Evolutionary conservation across 2,888 invertebrate genomes (phyloP), one percentile per base, ranked within the genome.

Genomic region (Elegia similella): DNA sequence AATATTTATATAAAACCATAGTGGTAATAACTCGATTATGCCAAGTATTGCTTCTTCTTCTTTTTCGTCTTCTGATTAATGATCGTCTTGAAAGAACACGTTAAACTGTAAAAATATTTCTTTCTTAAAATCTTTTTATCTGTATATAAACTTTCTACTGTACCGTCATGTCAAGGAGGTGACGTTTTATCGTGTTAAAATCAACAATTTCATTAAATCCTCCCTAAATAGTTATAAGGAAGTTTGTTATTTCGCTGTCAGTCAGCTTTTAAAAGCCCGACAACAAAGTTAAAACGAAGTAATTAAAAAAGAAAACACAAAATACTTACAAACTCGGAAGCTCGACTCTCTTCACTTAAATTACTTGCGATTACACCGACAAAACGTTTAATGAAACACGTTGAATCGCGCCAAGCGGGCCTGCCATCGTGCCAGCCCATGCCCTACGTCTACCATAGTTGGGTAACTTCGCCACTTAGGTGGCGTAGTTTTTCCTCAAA

Each of bases 271-370:
- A 88, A 88, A 86, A 87, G 83, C 83, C 81, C 80, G 78, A 79
- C 88, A 88, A 88, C 89, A 86, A 90, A 91, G 89, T 91, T 91
- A 86, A 88, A 90, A 90, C 89, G 87, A 90, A 88, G 89, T 90
- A 90, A 90, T 89, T 91, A 91, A 90, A 90, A 90, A 90, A 89
- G 89, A 89, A 89, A 90, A 89, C 88, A 88, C 88, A 90, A 88
- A 90, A 90, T 90, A 88, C 89, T 90, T 88, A 88, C 87, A 86
- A 89, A 90, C 88, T 91, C 88, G 88, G 90, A 89, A 89, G 88
- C 88, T 83, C 83, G 84, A 84, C 86, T 87, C 88, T 89, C 90
- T 89, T 88, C 89, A 88, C 86, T 90, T 89, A 90, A 90, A 90
- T 90, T 88, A 90, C 89, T 91, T 82, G 88, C 88, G 89, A 90